phyloP scores from a whole-genome alignment of 2,888 invertebrate species.

The Ceriagrion tenellum region DNA sequence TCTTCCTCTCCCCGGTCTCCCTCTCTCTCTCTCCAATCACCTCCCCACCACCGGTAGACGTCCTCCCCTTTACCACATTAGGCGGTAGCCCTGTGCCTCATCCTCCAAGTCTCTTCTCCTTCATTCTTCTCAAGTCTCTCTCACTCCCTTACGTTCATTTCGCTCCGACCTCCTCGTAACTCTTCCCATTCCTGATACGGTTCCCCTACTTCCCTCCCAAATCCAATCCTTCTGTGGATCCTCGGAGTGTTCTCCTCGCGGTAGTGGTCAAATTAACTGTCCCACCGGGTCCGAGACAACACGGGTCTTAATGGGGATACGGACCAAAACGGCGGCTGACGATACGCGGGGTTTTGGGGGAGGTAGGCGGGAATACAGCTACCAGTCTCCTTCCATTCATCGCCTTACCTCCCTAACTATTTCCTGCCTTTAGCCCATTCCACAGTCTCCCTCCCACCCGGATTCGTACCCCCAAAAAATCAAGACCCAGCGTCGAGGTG shows the following conservation, averaged over 20 bases:
- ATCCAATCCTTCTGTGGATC: slow-evolving; percentile 46
- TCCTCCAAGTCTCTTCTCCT: background rate
- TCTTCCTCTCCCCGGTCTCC: background rate
- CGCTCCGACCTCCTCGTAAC: background rate
- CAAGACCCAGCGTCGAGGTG: background rate
- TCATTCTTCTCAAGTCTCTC: background rate
- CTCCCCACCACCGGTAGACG: no score
- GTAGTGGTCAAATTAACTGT: slow-evolving; percentile 63
- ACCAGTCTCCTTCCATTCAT: background rate
- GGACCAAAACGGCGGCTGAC: background rate
- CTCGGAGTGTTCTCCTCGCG: background rate
- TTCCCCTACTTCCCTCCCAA: background rate
- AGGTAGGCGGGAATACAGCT: background rate
- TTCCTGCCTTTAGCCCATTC: background rate
- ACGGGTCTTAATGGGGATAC: slow-evolving; percentile 30
- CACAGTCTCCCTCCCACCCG: background rate
- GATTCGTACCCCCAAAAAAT: background rate
- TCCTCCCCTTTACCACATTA: background rate
- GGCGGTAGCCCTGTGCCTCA: background rate
- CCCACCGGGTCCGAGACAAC: slow-evolving; percentile 28
- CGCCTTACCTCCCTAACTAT: background rate
- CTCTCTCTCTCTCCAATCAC: background rate
- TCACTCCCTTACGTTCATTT: background rate
- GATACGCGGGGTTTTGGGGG: background rate
- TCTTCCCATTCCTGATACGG: slow-evolving; percentile 26